A percentile compares a stretch with the other conserved stretches of the same genome.
phyloP scores from a whole-genome alignment of 2,888 invertebrate genomes.

The Trichogramma dendrolimi region DNA sequence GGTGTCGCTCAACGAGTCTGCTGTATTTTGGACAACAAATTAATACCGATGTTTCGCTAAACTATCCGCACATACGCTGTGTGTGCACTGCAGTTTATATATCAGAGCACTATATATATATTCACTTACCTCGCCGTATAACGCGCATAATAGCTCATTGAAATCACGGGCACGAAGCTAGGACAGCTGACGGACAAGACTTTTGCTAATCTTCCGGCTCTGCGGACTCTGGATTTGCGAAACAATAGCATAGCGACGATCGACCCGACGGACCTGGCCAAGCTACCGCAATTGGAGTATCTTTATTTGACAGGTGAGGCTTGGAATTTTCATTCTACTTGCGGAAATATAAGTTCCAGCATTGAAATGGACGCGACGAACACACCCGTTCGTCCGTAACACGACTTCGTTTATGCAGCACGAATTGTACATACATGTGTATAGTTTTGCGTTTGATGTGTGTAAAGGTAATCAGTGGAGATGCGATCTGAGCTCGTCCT shows the following conservation, averaged over 20 bases:
- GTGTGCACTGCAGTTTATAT: not conserved
- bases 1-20: not conserved
- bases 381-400: too few species aligned
- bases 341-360: too few species aligned
- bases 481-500: constrained; percentile 62
- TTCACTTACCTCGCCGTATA: not conserved
- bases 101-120: not conserved
- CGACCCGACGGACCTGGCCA: constrained; percentile 49
- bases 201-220: constrained; percentile 52
- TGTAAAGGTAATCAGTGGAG: constrained; percentile 65
- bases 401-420: too few species aligned
- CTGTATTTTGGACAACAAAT: not conserved
- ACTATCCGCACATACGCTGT: not conserved
- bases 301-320: constrained; percentile 55
- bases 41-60: constrained; percentile 13
- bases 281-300: constrained; percentile 49
- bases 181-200: constrained; percentile 36
- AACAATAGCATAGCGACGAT: constrained; percentile 56
- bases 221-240: constrained; percentile 57
- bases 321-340: not conserved
- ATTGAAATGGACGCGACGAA: too few species aligned
- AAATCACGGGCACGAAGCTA: constrained; percentile 46
- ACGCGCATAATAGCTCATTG: constrained; percentile 21
- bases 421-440: too few species aligned
- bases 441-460: not conserved